Base-by-base conservation (phyloP, 2,113 vertebrate species). In the Grammomys dolichurus region DNA sequence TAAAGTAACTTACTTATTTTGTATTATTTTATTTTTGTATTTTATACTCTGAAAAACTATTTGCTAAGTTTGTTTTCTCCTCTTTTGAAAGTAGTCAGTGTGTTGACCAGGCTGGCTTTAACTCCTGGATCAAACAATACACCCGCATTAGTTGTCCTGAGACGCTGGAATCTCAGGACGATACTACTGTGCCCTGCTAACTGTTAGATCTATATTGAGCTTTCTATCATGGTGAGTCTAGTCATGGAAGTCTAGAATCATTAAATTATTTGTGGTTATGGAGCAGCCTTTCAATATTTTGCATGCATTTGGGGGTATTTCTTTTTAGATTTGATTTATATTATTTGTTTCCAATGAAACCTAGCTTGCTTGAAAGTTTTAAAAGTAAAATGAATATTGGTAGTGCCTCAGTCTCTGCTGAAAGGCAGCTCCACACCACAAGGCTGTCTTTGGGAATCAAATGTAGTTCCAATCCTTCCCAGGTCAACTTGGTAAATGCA, bases 381-480 rank as follows among this genome's bases (percentile, higher is more conserved):
- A 56, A 90, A 93, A 90, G 24, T 51, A 94, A 93, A 93, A 69
- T 76, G 6, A 90, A 63, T 75, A 48, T 51, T 63, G 3, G 70
- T 60, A 56, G 10, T 5, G 33, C 28, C 13, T 56, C 9, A 31
- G 40, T 17, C 11, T 72, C 60, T 28, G 60, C 87, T 31, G 48
- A 93, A 91, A 72, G 28, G 3, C n/a, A 20, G 58, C 67, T 92
- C 31, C 22, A n/a, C n/a, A 20, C 75, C 13, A 16, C 56, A 63
- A 43, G 26, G 58, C n/a, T 87, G 9, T 65, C 33, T 85, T 46
- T 48, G 40, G 1, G 5, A 87, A n/a, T 6, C 10, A 90, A 60
- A 77, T 40, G 16, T 70, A 51, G 3, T 51, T 92, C 36, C 51
- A 12, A 8, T 60, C 86, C 48, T 43, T 10, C 65, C 63, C 46